phyloP scores from a whole-genome alignment of 1,140 invertebrate genomes.

The Augochlora pura region DNA sequence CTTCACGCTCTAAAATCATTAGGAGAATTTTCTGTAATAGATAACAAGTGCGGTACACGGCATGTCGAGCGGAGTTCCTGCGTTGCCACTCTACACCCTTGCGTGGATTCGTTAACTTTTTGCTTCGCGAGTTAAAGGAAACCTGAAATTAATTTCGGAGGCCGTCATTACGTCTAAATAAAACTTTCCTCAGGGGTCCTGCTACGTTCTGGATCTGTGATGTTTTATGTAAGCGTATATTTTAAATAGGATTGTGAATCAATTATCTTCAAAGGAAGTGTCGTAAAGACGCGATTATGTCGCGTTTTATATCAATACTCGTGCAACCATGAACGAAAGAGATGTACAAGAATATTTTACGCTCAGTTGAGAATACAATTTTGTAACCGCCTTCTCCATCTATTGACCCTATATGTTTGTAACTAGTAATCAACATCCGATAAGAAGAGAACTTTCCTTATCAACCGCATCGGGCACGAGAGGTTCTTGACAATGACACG shows the following conservation, averaged over 20 bases:
- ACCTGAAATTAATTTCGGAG: slow-evolving; percentile 33
- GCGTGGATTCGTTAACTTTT: slow-evolving; percentile 32
- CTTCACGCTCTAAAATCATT: neutral
- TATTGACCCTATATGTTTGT: neutral
- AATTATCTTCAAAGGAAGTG: slow-evolving; percentile 23
- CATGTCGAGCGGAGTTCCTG: neutral
- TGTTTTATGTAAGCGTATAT: neutral
- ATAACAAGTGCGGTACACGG: slow-evolving; percentile 16
- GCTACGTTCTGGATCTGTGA: neutral
- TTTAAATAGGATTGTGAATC: neutral
- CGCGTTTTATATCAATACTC: neutral
- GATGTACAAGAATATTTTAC: neutral
- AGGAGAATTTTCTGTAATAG: slow-evolving; percentile 26
- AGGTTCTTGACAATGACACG: slow-evolving; percentile 7
- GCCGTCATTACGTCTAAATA: slow-evolving; percentile 33
- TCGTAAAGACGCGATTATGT: neutral
- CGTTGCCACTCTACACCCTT: slow-evolving; percentile 6
- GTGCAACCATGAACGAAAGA: neutral
- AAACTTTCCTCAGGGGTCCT: slow-evolving; percentile 12
- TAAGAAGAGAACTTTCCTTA: slow-evolving; percentile 17
- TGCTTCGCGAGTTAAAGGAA: slow-evolving; percentile 11
- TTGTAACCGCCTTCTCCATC: too few species aligned
- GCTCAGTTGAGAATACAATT: neutral
- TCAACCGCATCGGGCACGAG: slow-evolving; percentile 16
- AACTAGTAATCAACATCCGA: slow-evolving; percentile 24